Conservation (phyloP, 2,888 invertebrate genomes). For the Leucophenga montana region DNA sequence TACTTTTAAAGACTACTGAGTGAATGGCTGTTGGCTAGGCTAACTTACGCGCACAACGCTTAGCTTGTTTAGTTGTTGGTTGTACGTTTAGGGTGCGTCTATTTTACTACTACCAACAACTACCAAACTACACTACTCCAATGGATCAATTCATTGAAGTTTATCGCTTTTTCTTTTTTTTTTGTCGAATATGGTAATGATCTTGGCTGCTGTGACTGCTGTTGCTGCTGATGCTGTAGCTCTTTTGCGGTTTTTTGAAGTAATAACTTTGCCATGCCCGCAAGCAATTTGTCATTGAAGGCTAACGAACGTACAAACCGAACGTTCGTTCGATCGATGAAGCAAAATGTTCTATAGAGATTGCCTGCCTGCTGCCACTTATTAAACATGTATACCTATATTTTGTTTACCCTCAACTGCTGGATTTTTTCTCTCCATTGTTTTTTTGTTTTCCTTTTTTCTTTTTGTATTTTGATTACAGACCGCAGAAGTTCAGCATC, state of each 20-base stretch:
- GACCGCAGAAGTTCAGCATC: slow-evolving; percentile 16
- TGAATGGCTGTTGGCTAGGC: background rate
- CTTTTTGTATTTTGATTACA: slow-evolving; percentile 11
- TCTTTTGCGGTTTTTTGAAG: background rate
- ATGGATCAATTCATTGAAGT: background rate
- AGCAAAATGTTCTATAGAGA: too few species aligned
- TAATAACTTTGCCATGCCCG: slow-evolving; percentile 10
- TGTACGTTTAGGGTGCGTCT: background rate
- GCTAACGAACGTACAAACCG: background rate
- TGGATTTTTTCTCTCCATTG: too few species aligned
- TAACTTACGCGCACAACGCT: background rate
- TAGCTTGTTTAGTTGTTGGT: background rate
- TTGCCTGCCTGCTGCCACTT: background rate
- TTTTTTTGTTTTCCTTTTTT: too few species aligned
- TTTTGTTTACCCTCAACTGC: background rate
- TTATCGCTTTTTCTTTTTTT: background rate
- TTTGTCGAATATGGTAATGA: background rate
- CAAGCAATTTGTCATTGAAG: slow-evolving; percentile 7
- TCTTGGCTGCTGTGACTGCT: background rate
- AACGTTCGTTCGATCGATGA: background rate
- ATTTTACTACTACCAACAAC: background rate
- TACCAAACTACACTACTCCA: background rate
- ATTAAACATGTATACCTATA: background rate
- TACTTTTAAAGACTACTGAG: background rate
- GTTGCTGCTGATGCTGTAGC: background rate